Evolutionary conservation across 2,888 invertebrate genomes (phyloP), one percentile per base, ranked within the genome.

Genomic region (Holacanthella duospinosa): DNA sequence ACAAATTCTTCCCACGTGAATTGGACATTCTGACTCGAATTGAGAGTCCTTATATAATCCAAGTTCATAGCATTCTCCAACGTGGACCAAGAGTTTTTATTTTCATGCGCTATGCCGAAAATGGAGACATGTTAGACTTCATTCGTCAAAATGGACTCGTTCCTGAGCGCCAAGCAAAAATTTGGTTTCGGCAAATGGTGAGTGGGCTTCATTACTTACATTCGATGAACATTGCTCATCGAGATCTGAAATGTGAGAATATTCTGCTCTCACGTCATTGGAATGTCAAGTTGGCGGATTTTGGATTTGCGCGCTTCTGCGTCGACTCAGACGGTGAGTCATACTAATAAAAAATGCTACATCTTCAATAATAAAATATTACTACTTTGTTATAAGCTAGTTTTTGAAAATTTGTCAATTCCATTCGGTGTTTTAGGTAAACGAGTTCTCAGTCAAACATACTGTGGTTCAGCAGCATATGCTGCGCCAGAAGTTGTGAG

Each of bases 381-480:
- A 43, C 16, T 43, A 43, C 16, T 16, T 16, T 43, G 43, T 9
- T 16, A 9, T 43, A 43, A 12, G 16, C 9, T 43, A 12, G 16
- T 12, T 43, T 16, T 16, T 43, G 9, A 43, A 9, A 43, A 43
- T 43, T n/a, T n/a, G n/a, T n/a, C 9, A 43, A 43, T 43, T 16
- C 43, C 16, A 12, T 43, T 12, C 9, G 9, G 43, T 27, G 55
- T 56, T n/a, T 24, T 44, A 59, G 89, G 89, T 59, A 82, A 86
- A 61, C 81, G 88, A 43, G 84, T 89, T 3, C 82, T 91, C 63
- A 93, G 93, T 74, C 84, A 87, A 76, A 94, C 95, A 0, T 95
- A 89, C 75, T 95, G 95, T 76, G 95, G 95, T n/a, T 94, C 93
- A 2, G 92, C 93, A 1, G 93, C 94, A 0, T 96, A 96, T 77